These are phyloP conservation scores for Pseudomyrmex dendroicus DNA, from an alignment of 1,140 invertebrate genomes.

Conservation along the genomic window DNA sequence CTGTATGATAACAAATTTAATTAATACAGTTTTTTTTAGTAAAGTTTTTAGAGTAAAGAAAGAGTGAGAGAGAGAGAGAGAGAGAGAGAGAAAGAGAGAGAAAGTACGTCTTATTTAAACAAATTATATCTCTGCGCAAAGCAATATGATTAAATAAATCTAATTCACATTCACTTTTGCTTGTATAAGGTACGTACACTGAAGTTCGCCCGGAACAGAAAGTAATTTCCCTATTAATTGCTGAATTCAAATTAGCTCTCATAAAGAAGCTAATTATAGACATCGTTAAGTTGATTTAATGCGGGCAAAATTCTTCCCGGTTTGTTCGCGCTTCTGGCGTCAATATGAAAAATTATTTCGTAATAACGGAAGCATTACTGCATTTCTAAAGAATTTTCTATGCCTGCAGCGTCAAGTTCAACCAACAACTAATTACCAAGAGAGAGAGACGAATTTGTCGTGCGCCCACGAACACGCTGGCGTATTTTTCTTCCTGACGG, in stretches of 20 bases:
- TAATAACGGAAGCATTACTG: not conserved
- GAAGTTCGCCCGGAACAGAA: constrained; percentile 37
- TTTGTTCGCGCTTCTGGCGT: constrained; percentile 26
- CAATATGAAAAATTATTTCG: constrained; percentile 46
- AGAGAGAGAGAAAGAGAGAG: too few species aligned
- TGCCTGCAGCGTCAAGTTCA: constrained; percentile 24
- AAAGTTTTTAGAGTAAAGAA: too few species aligned
- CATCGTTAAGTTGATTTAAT: constrained; percentile 54
- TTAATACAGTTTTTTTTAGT: not conserved
- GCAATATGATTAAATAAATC: constrained; percentile 34
- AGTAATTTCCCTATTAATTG: constrained; percentile 55
- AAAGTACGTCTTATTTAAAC: not conserved
- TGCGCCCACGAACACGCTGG: not conserved
- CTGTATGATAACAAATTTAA: not conserved
- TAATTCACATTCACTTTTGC: constrained; percentile 31
- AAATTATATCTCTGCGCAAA: not conserved
- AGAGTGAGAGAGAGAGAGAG: too few species aligned
- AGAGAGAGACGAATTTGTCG: constrained; percentile 9
- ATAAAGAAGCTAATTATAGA: constrained; percentile 59
- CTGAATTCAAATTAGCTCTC: constrained; percentile 53
- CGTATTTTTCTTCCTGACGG: not conserved
- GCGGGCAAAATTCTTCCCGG: constrained; percentile 50
- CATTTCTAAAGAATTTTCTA: not conserved
- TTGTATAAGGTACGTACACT: constrained; percentile 8
- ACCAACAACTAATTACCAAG: constrained; percentile 30